Evolutionary conservation across 2,113 vertebrate species (phyloP).

Genomic region (Hirundichthys speculiger): DNA sequence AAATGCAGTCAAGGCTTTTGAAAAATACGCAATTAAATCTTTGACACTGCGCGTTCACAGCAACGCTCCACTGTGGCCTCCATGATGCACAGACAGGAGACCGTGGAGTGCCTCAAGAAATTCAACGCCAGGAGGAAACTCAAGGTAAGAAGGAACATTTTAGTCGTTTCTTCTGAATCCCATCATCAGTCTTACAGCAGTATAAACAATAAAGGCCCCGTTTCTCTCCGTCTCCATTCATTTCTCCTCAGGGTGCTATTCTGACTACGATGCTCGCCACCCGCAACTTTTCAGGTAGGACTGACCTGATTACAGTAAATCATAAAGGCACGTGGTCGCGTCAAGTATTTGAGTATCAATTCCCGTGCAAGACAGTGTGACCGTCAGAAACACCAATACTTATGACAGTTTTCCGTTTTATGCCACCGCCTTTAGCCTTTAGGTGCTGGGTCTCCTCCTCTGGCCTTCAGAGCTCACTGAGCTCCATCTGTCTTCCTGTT

Average conservation of each 20-base stretch:
- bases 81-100: conserved; percentile 99
- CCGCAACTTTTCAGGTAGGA: conserved; percentile 97
- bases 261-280: conserved; percentile 98
- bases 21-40: accelerated
- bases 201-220: background rate
- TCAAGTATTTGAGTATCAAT: background rate
- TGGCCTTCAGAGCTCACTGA: conserved; percentile 26
- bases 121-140: conserved; percentile 96
- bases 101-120: conserved; percentile 98
- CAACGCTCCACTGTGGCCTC: conserved; percentile 98
- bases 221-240: conserved; percentile 17
- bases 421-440: conserved; percentile 23
- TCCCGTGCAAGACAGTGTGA: background rate
- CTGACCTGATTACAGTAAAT: background rate
- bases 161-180: too few relatives aligned
- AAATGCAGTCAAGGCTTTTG: background rate
- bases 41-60: conserved; percentile 66
- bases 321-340: background rate
- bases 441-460: background rate
- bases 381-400: too few relatives aligned
- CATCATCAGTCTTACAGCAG: background rate
- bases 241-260: conserved; percentile 88
- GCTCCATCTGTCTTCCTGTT: background rate
- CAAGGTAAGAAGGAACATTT: conserved; percentile 90
- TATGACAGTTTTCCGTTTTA: too few relatives aligned